Percentiles rank a stretch among this genome's conserved stretches.
These are phyloP conservation scores for Platygyra sinensis DNA, from an alignment of 64 coral and sea anemone genomes.

Conservation along the genomic window DNA sequence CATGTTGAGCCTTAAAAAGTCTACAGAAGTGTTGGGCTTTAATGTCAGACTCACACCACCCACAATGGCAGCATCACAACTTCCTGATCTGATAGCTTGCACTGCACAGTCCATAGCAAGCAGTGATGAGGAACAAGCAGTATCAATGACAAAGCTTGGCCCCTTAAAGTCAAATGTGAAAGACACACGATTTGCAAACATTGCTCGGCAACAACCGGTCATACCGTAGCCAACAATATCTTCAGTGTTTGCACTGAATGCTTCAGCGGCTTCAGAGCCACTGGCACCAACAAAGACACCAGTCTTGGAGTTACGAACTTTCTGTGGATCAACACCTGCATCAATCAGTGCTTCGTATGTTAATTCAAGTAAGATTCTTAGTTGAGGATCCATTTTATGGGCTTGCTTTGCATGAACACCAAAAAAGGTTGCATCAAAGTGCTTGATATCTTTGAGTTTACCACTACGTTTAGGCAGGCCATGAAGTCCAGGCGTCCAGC, in stretches of 20 bases:
- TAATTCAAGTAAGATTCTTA: constrained; percentile 82
- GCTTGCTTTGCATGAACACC: constrained; percentile 88
- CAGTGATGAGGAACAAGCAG: constrained; percentile 84
- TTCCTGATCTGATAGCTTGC: constrained; percentile 73
- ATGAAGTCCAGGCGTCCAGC: constrained; percentile 89
- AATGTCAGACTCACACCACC: constrained; percentile 84
- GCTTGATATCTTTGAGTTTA: constrained; percentile 83
- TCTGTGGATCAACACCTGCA: constrained; percentile 80
- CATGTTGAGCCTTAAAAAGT: constrained; percentile 84
- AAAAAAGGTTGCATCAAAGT: constrained; percentile 88
- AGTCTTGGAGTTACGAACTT: constrained; percentile 75
- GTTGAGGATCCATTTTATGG: constrained; percentile 82
- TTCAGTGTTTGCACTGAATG: constrained; percentile 75
- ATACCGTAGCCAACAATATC: constrained; percentile 89
- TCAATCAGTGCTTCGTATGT: constrained; percentile 88
- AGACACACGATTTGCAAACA: constrained; percentile 82
- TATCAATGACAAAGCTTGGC: constrained; percentile 78
- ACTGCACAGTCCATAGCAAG: constrained; percentile 86
- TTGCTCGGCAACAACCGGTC: constrained; percentile 77
- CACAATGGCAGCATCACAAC: constrained; percentile 84
- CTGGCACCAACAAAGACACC: constrained; percentile 87
- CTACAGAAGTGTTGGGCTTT: constrained; percentile 85
- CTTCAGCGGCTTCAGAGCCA: constrained; percentile 75
- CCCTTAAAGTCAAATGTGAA: constrained; percentile 95
- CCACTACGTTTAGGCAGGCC: constrained; percentile 79